Base-by-base conservation (phyloP, 2,797 vertebrate genomes). In the Pseudomugil tenellus region DNA sequence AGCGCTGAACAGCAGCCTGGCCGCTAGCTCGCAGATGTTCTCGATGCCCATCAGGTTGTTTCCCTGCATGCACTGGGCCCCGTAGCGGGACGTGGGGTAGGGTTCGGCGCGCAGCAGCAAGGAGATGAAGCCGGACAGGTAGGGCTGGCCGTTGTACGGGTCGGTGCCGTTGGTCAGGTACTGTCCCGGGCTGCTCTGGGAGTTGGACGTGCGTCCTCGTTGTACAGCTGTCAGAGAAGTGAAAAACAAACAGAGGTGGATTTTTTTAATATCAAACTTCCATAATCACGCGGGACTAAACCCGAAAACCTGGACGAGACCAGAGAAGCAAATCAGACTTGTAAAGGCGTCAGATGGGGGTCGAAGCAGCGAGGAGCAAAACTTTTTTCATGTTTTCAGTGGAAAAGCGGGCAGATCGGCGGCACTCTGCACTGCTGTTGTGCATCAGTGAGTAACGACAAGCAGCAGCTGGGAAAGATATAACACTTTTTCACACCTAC, bases 1-100 rank as follows among this genome's bases (percentile, higher is more conserved):
- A 0, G 96, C 93, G 0, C 95, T 95, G 93, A 96, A 96, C 58
- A 96, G 95, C 64, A 96, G 91, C 61, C 96, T 87, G 17, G 96
- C 96, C 0, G 96, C 96, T 89, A 96, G 84, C 87, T 96, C 96
- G 1, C 96, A 96, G 89, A 96, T 96, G 91, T 95, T 96, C 88
- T 96, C 95, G 1, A 96, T 95, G 81, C 95, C 95, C 95, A 95
- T 95, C 77, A 96, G 92, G 89, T 95, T 95, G 89, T 95, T 95
- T 70, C 95, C 94, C 88, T 96, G 95, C 92, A 96, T 95, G 91
- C 95, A 96, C 89, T 95, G 95, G 26, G 95, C 87, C 0, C 95
- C 94, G 19, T 96, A 96, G 74, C 95, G 94, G 0, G 95, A 95
- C 0, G 95, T 94, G 0, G 96, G 95, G 86, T 96, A 96, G 0